These are phyloP conservation scores for Hippopotamus amphibius DNA, from an alignment of 2,113 vertebrate genomes.

Conservation along the genomic window DNA sequence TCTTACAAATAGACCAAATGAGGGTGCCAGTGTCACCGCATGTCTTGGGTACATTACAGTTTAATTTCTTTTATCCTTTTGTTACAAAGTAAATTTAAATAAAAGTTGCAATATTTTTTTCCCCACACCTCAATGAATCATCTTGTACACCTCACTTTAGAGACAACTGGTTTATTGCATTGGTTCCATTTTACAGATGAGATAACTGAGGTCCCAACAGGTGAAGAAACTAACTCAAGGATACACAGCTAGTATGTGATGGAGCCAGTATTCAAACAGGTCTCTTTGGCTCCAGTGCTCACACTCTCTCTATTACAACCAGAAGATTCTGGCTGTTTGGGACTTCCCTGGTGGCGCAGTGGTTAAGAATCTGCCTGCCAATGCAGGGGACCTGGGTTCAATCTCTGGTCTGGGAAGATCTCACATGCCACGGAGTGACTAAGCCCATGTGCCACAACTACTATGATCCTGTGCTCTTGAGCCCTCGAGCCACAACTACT, in stretches of 20 bases:
- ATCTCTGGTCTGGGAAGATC: too few species aligned
- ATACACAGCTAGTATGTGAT: not conserved
- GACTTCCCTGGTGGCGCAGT: too few species aligned
- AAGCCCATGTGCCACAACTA: too few species aligned
- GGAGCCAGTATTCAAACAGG: not conserved
- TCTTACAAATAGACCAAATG: not conserved
- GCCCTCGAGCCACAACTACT: too few species aligned
- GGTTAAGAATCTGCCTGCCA: too few species aligned
- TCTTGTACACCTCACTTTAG: not conserved
- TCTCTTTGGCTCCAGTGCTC: not conserved
- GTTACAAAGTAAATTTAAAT: conserved; percentile 25
- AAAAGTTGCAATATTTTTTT: conserved; percentile 36
- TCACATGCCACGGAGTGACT: too few species aligned
- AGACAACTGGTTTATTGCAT: not conserved
- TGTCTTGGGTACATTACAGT: not conserved
- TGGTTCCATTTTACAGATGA: conserved; percentile 4
- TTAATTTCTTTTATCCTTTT: conserved; percentile 15
- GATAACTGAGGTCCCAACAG: not conserved
- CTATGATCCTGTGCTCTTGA: too few species aligned
- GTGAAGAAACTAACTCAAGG: not conserved
- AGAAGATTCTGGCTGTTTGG: not conserved
- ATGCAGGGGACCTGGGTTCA: too few species aligned
- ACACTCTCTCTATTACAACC: not conserved
- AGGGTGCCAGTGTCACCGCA: not conserved
- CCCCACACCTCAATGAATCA: not conserved